Evolutionary conservation across 2,797 vertebrate species (phyloP).

Genomic region (Acanthiza pusilla): DNA sequence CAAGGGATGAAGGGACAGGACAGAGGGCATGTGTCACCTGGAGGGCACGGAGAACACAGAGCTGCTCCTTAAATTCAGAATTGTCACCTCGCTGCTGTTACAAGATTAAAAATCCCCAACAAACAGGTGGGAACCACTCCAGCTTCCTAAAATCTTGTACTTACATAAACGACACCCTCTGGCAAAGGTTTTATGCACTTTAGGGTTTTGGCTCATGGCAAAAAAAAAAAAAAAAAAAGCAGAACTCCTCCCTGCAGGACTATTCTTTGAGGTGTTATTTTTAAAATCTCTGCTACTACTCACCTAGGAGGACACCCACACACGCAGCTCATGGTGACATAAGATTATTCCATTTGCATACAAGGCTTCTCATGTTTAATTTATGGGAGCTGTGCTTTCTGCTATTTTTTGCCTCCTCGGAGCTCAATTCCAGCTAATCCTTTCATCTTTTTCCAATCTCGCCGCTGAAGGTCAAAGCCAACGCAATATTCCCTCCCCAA

Average conservation of each 20-base stretch:
- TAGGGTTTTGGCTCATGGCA: not conserved
- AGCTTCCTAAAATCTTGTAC: not conserved
- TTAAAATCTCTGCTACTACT: slow-evolving; percentile 24
- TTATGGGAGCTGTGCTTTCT: slow-evolving; percentile 32
- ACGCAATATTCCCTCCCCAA: slow-evolving; percentile 38
- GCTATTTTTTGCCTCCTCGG: not conserved
- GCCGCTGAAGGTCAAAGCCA: slow-evolving; percentile 43
- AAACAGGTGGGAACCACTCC: not conserved
- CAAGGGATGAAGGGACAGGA: not conserved
- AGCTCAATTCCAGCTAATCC: slow-evolving; percentile 59
- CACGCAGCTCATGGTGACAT: not conserved
- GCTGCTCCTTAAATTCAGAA: not conserved
- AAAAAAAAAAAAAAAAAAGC: not conserved
- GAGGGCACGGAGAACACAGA: not conserved
- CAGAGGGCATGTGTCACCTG: not conserved
- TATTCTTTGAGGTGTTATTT: slow-evolving; percentile 1
- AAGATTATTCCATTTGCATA: slow-evolving; percentile 46
- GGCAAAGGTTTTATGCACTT: not conserved
- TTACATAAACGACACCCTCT: not conserved
- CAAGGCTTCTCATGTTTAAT: slow-evolving; percentile 59
- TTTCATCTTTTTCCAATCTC: slow-evolving; percentile 51
- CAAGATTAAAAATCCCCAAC: not conserved
- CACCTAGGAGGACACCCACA: slow-evolving; percentile 30
- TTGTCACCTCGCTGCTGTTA: not conserved
- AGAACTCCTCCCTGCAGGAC: not conserved